These are phyloP conservation scores for Odocoileus virginianus DNA, from an alignment of 2,113 vertebrate genomes.

Conservation along the genomic window DNA sequence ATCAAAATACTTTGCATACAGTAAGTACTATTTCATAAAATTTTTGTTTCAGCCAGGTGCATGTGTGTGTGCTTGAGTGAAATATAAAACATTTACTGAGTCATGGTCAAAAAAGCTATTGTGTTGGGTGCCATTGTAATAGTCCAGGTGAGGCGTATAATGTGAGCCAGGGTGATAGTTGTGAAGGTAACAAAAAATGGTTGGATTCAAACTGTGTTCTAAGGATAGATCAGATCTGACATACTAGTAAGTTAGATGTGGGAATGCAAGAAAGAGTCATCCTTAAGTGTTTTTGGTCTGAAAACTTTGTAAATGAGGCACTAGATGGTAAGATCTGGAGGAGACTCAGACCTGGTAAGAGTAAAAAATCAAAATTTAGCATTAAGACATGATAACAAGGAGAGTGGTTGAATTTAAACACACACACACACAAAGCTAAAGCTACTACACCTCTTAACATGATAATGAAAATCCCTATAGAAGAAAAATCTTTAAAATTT, in stretches of 20 bases:
- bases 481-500: neutral
- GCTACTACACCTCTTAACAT: neutral
- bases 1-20: neutral
- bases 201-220: neutral
- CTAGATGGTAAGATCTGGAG: neutral
- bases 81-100: neutral
- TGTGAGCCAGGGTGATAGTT: neutral
- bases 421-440: neutral
- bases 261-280: neutral
- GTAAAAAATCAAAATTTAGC: neutral
- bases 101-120: neutral
- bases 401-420: neutral
- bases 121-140: neutral
- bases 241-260: neutral
- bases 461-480: neutral
- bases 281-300: neutral
- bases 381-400: neutral
- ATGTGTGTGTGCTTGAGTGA: neutral
- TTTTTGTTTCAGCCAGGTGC: neutral
- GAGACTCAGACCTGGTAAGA: neutral
- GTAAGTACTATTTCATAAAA: neutral
- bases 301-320: neutral
- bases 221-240: neutral
- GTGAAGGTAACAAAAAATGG: neutral
- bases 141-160: neutral